These are phyloP conservation scores for Alviniconcha strummeri DNA, from an alignment of 2,888 invertebrate species.

Conservation along the genomic window DNA sequence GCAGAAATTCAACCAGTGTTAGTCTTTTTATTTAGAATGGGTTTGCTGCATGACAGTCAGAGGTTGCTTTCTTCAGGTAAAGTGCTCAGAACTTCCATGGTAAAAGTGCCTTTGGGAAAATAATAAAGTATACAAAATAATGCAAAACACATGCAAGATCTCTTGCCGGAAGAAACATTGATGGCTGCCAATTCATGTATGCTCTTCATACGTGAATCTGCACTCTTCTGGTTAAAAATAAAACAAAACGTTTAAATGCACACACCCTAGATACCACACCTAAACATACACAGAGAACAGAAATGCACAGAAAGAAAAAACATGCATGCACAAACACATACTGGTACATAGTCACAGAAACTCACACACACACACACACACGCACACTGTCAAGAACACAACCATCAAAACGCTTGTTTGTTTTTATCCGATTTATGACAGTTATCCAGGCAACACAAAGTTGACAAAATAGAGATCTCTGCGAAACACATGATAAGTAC, in stretches of 20 bases:
- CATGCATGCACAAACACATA: not conserved
- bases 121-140: not conserved
- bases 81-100: not conserved
- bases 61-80: no score
- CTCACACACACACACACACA: conserved; percentile 9
- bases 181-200: not conserved
- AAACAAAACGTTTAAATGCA: not conserved
- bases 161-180: not conserved
- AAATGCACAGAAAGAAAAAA: not conserved
- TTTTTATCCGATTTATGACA: not conserved
- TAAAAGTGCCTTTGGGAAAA: not conserved
- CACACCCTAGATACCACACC: not conserved
- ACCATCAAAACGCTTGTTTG: not conserved
- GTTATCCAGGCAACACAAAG: not conserved
- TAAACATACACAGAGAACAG: not conserved
- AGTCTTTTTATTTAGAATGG: no score
- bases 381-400: not conserved
- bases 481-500: no score
- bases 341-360: not conserved
- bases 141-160: not conserved
- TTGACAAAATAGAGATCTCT: no score
- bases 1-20: no score
- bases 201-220: not conserved
- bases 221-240: no score
- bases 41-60: no score